Evolutionary conservation across 2,888 invertebrate genomes (phyloP), one percentile per base, ranked within the genome.

Genomic region (Halictus ligatus): DNA sequence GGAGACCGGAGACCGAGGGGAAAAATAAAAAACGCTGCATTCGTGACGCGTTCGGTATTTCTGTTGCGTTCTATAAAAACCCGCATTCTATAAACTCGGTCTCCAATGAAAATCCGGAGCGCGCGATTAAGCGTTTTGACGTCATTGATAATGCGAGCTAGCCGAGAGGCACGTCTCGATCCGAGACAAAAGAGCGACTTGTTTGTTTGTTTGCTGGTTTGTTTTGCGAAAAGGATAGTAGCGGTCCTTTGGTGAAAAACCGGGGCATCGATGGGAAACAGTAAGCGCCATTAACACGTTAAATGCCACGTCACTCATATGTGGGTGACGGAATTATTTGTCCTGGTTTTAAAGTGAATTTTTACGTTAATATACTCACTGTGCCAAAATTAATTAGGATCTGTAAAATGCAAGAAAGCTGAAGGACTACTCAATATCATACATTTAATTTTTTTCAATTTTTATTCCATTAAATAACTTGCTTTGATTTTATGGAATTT

Each of bases 61-160:
- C 77, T 78, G 81, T 77, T n/a, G 12, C 73, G 29, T 50, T 74
- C 74, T 79, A 73, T 76, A 67, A 83, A 83, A 79, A 79, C 18
- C n/a, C 10, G 64, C 48, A 74, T 81, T 60, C 58, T 54, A 48
- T 73, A 40, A 77, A 58, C 76, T 73, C 67, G 13, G 60, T 69
- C 13, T 75, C 64, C 46, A 74, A 78, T 75, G 71, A 76, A 78
- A 76, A 48, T 48, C 21, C 64, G 12, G 15, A 8, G 7, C n/a
- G 29, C 21, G 35, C 21, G 73, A 83, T 83, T 64, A 73, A 77
- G 73, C 15, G 54, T 10, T 78, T 75, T 74, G 74, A 74, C 80
- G 76, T 78, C 81, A 81, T n/a, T 50, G 50, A 48, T 78, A 18
- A 46, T 35, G 35, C 48, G 43, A 64, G 46, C 1, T 10, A 18